Base-by-base conservation (phyloP, 2,888 invertebrate species). In the Dorcus hopei region DNA sequence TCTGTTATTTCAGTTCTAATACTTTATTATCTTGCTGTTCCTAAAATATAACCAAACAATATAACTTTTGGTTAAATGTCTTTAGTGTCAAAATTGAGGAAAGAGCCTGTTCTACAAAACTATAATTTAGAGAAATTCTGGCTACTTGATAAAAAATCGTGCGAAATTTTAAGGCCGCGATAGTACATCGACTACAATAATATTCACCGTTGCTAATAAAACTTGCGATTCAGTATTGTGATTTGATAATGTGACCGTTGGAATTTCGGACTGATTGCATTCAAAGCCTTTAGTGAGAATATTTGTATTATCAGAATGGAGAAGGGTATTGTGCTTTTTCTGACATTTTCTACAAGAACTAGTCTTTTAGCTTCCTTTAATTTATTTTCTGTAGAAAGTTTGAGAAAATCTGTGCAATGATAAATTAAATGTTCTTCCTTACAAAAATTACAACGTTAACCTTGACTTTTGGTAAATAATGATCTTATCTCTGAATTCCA, bases 381-480 rank as follows among this genome's bases (percentile, higher is more conserved):
- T 14, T n/a, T 19, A 5, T 48, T 40, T 9, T 23, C 9, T 19
- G 14, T n/a, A 8, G 23, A 3, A 19, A 54, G 23, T 26, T 49
- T 16, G 8, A 54, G 19, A 54, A 54, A 54, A 3, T 54, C 19
- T 5, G 19, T 7, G n/a, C 54, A 54, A 14, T 51, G 11, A 26
- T 39, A 39, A 39, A 54, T 49, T 9, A 23, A 11, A 54, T 54
- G 48, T 5, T 11, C 9, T 33, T 8, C 26, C 11, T 53, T 45
- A 47, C 47, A 53, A n/a, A 38, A 53, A 41, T 14, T 52, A 9
- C 38, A 52, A 4, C 8, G 14, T 9, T 49, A 5, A 16, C 11
- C 19, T 33, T 16, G 16, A 33, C 26, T 19, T 49, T 23, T n/a
- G 14, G 26, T 49, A 9, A n/a, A 5, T 16, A 38, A 9, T 9